Conservation (phyloP, 2,113 vertebrate species). For the Lepus americanus region DNA sequence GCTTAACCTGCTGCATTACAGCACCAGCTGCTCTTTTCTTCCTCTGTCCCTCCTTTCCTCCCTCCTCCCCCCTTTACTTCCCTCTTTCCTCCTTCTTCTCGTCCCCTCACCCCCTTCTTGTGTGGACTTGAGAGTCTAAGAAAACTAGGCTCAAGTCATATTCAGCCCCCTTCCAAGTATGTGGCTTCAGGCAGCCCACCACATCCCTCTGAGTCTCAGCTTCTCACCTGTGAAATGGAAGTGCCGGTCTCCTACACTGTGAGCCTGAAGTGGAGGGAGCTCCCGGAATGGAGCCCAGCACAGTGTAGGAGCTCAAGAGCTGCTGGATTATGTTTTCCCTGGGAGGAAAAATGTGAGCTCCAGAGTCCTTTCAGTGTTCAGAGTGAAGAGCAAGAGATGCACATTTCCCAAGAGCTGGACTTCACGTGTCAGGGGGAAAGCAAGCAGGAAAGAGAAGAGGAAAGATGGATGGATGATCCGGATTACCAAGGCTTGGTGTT, state of each 20-base stretch:
- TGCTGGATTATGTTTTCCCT: background rate
- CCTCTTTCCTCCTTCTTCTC: no score
- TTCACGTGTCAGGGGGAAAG: background rate
- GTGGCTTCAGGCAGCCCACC: background rate
- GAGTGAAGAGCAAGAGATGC: background rate
- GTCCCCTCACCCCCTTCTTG: no score
- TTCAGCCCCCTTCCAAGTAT: background rate
- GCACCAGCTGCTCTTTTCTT: no score
- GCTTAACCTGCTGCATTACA: no score
- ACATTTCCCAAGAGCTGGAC: background rate
- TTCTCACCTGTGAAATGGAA: background rate
- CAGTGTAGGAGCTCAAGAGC: background rate
- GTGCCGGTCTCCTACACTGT: background rate
- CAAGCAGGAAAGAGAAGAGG: background rate
- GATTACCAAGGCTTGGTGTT: background rate
- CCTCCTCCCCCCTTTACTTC: no score
- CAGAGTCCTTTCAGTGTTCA: background rate
- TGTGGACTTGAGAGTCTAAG: background rate
- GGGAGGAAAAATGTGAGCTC: background rate
- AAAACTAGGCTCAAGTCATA: background rate
- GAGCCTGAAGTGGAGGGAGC: background rate
- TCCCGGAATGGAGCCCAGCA: accelerated
- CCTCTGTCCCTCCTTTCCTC: no score
- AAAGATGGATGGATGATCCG: background rate
- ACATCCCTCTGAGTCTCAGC: background rate